Evolutionary conservation across 2,113 vertebrate genomes (phyloP).

Genomic region (Anolis sagrei): DNA sequence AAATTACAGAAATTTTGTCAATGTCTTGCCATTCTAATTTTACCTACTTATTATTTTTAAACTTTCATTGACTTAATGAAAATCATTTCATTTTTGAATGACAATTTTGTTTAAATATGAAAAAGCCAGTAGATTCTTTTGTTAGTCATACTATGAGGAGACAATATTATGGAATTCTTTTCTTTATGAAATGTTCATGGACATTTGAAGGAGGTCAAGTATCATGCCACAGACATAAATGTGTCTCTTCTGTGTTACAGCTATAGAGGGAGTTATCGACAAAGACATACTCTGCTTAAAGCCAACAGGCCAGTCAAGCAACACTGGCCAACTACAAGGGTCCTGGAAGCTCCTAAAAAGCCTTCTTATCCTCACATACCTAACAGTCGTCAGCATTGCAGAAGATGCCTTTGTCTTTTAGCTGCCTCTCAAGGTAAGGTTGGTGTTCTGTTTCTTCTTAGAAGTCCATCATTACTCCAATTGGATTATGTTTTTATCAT

Average conservation of each 20-base stretch:
- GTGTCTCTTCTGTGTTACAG: conserved; percentile 51
- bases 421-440: conserved; percentile 66
- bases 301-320: conserved; percentile 47
- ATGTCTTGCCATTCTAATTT: too few relatives aligned
- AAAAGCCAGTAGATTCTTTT: background rate
- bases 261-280: conserved; percentile 58
- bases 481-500: background rate
- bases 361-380: background rate
- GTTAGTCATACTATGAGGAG: background rate
- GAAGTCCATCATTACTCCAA: background rate
- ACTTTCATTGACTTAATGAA: too few relatives aligned
- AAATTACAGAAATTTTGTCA: too few relatives aligned
- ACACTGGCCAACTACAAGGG: conserved; percentile 31
- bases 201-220: background rate
- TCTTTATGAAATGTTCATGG: background rate
- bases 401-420: conserved; percentile 35
- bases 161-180: background rate
- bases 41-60: too few relatives aligned
- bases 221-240: background rate
- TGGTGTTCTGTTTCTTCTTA: background rate
- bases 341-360: conserved; percentile 50
- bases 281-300: conserved; percentile 53
- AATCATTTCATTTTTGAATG: background rate
- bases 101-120: background rate
- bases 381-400: background rate